Conservation (phyloP, 2,113 vertebrate genomes). For the Thymallus thymallus region DNA sequence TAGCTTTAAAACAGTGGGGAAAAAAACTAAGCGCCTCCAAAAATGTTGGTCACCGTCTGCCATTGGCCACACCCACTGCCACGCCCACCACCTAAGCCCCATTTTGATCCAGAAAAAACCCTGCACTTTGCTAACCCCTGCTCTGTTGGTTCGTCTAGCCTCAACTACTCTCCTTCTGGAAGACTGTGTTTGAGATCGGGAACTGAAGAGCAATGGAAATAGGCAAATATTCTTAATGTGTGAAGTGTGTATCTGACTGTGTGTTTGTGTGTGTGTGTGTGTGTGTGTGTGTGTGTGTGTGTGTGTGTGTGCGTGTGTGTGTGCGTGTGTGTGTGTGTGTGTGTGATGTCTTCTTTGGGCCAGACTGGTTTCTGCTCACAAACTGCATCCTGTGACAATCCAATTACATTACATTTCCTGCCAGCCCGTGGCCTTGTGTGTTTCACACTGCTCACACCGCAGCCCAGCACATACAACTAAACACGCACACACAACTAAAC, state of each 20-base stretch:
- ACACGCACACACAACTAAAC: constrained; percentile 32
- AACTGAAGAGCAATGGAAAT: constrained; percentile 30
- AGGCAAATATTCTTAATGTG: not conserved
- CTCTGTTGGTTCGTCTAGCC: too few relatives aligned
- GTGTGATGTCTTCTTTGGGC: constrained; percentile 60
- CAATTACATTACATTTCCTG: constrained; percentile 72
- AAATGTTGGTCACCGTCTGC: too few relatives aligned
- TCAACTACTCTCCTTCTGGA: not conserved
- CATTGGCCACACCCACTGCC: too few relatives aligned
- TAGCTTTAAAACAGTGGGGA: too few relatives aligned
- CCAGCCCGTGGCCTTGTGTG: constrained; percentile 54
- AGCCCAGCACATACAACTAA: constrained; percentile 26
- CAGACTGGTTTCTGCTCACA: constrained; percentile 57
- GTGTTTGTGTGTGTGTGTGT: constrained; percentile 46
- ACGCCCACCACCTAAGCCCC: too few relatives aligned
- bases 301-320: not conserved
- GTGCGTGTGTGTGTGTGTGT: constrained; percentile 40
- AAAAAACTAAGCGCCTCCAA: too few relatives aligned
- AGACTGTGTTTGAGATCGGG: constrained; percentile 5
- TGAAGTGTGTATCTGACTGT: not conserved
- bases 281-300: constrained; percentile 16
- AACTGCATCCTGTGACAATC: constrained; percentile 71
- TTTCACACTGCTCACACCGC: constrained; percentile 52
- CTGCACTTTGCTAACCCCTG: too few relatives aligned
- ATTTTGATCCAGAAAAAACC: too few relatives aligned